A percentile compares a stretch with the other conserved stretches of the same genome.
phyloP scores from a whole-genome alignment of 2,113 vertebrate species.

The Dermatemys mawii region DNA sequence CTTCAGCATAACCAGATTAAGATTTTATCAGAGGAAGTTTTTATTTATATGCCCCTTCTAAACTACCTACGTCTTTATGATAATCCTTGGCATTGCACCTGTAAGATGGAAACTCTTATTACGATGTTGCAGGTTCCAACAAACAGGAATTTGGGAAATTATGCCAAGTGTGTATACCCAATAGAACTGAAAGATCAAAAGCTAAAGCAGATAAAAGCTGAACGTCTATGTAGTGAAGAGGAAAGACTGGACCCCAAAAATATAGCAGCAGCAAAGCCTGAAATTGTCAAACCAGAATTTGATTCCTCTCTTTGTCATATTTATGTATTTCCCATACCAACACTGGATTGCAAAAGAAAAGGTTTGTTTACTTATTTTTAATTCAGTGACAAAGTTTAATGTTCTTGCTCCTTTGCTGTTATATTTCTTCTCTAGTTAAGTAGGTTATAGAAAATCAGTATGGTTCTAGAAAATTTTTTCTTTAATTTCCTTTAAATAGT shows the following conservation, averaged over 20 bases:
- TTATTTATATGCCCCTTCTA: conserved; percentile 87
- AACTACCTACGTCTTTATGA: conserved; percentile 92
- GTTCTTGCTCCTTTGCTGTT: not conserved
- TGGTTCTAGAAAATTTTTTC: fast-evolving
- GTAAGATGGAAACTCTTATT: conserved; percentile 89
- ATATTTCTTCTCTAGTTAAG: not conserved
- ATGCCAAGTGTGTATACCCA: conserved; percentile 88
- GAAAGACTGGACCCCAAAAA: conserved; percentile 50
- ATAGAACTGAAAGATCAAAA: conserved; percentile 82
- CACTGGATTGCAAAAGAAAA: conserved; percentile 91
- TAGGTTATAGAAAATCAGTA: not conserved
- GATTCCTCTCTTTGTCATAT: conserved; percentile 88
- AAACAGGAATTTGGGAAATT: conserved; percentile 93
- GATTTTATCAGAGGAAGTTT: conserved; percentile 86
- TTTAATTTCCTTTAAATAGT: not conserved
- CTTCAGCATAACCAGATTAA: conserved; percentile 93
- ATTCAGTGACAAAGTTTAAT: not conserved
- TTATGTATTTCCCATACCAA: conserved; percentile 87
- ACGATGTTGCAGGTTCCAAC: conserved; percentile 92
- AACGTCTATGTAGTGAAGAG: conserved; percentile 82
- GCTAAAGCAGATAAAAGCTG: conserved; percentile 84
- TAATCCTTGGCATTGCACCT: conserved; percentile 94
- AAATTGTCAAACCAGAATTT: conserved; percentile 74
- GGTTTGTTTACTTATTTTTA: conserved; percentile 78
- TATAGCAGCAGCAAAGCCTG: conserved; percentile 43